Percentiles rank a stretch among this genome's conserved stretches.
Conservation (phyloP, 2,113 vertebrate genomes). For the Crotalus viridis region DNA sequence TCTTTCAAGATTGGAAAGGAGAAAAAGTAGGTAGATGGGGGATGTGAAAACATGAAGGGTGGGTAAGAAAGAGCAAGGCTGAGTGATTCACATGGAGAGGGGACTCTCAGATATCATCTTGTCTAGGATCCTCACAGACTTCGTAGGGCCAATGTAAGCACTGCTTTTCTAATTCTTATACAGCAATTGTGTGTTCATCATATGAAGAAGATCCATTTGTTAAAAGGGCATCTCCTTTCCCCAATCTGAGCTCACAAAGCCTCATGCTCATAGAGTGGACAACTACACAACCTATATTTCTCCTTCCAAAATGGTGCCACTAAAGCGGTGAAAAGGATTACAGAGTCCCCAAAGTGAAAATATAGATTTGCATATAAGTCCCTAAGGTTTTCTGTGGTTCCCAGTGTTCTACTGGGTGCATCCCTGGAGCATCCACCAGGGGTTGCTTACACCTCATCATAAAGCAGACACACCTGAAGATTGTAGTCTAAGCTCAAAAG, state of each 20-base stretch:
- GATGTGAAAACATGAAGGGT: not conserved
- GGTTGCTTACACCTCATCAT: not conserved
- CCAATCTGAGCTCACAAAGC: not conserved
- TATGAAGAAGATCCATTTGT: not conserved
- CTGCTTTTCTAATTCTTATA: not conserved
- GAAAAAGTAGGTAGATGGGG: not conserved
- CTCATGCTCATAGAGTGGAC: not conserved
- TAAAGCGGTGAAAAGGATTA: not conserved
- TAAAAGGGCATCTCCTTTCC: not conserved
- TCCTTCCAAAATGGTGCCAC: not conserved
- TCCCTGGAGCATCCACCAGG: not conserved
- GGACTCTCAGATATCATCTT: not conserved
- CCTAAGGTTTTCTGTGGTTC: not conserved
- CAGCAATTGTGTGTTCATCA: not conserved
- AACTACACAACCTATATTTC: not conserved
- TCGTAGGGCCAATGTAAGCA: not conserved
- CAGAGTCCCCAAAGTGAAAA: not conserved
- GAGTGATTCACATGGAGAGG: not conserved
- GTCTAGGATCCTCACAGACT: not conserved
- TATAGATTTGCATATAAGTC: not conserved
- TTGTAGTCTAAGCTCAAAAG: not conserved
- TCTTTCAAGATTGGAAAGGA: not conserved
- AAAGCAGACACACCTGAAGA: not conserved
- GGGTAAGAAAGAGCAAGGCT: not conserved
- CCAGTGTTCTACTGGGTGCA: not conserved